Evolutionary conservation across 2,797 vertebrate species (phyloP).

Genomic region (Galagoides demidoff): DNA sequence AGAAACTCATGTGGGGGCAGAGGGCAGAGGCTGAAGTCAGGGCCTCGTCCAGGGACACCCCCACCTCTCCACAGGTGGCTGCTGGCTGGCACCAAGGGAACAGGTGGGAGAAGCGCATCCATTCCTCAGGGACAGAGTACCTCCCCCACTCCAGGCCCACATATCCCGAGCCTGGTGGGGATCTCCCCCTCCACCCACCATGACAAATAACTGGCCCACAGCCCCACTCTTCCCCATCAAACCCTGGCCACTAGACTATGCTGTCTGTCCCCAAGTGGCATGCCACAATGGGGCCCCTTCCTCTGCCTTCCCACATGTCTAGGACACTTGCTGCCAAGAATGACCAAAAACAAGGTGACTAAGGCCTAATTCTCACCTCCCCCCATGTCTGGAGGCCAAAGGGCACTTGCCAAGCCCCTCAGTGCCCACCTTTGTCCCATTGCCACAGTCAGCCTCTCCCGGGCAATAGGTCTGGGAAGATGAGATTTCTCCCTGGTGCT

Average conservation of each 20-base stretch:
- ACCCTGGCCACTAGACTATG: not conserved
- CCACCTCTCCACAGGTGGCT: not conserved
- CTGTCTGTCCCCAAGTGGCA: not conserved
- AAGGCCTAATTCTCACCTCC: not conserved
- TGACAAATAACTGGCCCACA: not conserved
- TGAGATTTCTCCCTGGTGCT: not conserved
- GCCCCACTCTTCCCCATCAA: not conserved
- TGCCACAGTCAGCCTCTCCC: not conserved
- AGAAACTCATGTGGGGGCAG: constrained; percentile 20
- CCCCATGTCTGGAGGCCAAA: not conserved
- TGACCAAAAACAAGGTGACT: not conserved
- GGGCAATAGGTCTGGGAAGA: not conserved
- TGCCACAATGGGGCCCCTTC: not conserved
- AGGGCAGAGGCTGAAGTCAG: not conserved
- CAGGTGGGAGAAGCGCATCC: not conserved
- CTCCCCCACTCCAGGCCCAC: not conserved
- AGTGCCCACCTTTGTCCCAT: not conserved
- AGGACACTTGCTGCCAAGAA: constrained; percentile 12
- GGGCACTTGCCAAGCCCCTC: too few species aligned
- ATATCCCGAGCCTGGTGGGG: not conserved
- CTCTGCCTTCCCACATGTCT: not conserved
- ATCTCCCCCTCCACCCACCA: not conserved
- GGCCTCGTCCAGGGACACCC: not conserved
- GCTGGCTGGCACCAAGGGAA: not conserved
- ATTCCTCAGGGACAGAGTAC: constrained; percentile 66